phyloP scores from a whole-genome alignment of 1,140 invertebrate genomes.

The Macrobrachium rosenbergii region DNA sequence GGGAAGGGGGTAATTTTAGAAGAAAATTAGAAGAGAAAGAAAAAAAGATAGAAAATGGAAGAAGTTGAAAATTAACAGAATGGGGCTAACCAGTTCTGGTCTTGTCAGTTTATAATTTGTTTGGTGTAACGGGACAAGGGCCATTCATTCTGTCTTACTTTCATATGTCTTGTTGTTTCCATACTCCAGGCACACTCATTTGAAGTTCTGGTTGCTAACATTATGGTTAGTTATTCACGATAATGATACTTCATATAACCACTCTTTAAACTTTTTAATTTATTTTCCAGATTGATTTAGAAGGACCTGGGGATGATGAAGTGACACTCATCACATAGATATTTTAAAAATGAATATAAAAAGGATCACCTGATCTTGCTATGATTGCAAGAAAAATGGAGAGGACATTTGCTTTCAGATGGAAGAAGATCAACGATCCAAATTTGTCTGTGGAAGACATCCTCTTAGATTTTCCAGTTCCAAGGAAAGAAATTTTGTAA shows the following conservation, averaged over 20 bases:
- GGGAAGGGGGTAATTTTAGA: no score
- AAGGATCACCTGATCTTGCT: not conserved
- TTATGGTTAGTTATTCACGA: no score
- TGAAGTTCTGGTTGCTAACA: no score
- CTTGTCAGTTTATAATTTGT: no score
- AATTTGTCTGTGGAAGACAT: conserved; percentile 2
- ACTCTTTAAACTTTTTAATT: not conserved
- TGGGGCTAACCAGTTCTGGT: no score
- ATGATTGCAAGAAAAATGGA: conserved; percentile 1
- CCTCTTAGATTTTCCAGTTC: not conserved
- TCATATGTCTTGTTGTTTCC: no score
- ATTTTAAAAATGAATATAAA: not conserved
- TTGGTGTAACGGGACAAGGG: no score
- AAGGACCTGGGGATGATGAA: conserved; percentile 8
- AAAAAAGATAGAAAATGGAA: no score
- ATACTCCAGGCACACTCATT: no score
- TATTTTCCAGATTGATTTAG: not conserved
- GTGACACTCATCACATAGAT: not conserved
- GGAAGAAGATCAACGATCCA: conserved; percentile 1
- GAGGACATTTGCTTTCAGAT: not conserved
- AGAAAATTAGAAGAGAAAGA: no score
- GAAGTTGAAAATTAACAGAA: no score
- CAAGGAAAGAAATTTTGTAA: not conserved
- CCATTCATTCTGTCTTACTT: no score
- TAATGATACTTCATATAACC: not conserved